Base-by-base conservation (phyloP, 2,888 invertebrate species). In the Patella depressa region DNA sequence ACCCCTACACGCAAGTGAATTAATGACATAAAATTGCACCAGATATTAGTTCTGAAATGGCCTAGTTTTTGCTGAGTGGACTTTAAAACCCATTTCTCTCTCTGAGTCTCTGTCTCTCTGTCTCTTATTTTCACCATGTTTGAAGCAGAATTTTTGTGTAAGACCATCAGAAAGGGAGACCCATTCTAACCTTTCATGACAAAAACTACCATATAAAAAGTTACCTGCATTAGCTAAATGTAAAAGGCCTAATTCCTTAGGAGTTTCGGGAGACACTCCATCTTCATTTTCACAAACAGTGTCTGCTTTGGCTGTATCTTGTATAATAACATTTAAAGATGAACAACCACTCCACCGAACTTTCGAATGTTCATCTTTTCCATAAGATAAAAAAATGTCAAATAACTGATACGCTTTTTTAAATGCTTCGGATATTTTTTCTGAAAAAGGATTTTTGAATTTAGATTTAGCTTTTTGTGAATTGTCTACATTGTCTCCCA, bases 291-390 rank as follows among this genome's bases (percentile, higher is more conserved):
- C 45, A n/a, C 54, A 70, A n/a, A 72, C 74, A 17, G 72, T 72
- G 9, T 76, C 77, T 11, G 54, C 74, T 19, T 79, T 76, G 59
- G 80, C 75, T 2, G 79, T 79, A 73, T 81, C 79, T 73, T 88
- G 86, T 19, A 91, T 84, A 5, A 90, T 79, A 53, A 88, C 79
- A 9, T 88, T 87, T 2, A 87, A 72, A 0, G 89, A 89, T 3
- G 90, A 90, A 77, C 89, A 89, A 7, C 91, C 91, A 82, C 90
- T 91, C 91, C 91, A 91, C 19, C 91, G 81, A 3, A 91, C 89
- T 73, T 86, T 84, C 7, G 91, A 90, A 53, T 83, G 83, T 79
- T 90, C 91, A 80, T 89, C 89, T 79, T 89, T 89, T 4, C 91
- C 91, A 81, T 88, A 89, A 0, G 90, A 89, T 77, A 91, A 78